phyloP scores from a whole-genome alignment of 2,888 invertebrate species.

The Parnassius orleans region DNA sequence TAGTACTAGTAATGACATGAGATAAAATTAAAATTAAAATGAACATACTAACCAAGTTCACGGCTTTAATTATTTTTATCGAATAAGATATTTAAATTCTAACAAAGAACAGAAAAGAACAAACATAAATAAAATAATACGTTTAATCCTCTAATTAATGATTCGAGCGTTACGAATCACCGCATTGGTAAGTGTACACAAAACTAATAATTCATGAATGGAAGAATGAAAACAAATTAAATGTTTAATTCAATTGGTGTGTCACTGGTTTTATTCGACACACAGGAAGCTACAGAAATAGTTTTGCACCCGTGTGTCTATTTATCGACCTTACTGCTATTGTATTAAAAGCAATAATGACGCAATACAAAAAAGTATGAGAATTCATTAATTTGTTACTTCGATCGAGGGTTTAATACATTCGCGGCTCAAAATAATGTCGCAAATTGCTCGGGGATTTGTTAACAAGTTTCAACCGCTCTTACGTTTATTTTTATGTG shows the following conservation, averaged over 20 bases:
- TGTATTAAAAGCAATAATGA: not conserved
- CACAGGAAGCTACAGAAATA: not conserved
- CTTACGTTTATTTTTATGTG: constrained; percentile 22
- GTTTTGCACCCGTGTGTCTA: not conserved
- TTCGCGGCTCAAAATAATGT: constrained; percentile 23
- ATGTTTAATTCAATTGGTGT: constrained; percentile 62
- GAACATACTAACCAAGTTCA: no score
- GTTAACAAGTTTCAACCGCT: constrained; percentile 23
- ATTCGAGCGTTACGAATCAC: not conserved
- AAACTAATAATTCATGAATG: constrained; percentile 50
- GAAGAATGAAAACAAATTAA: constrained; percentile 75
- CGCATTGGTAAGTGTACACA: constrained; percentile 1
- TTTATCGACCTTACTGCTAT: not conserved
- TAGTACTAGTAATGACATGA: no score
- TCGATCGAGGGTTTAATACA: constrained; percentile 17
- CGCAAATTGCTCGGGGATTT: constrained; percentile 24
- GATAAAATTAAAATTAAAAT: no score
- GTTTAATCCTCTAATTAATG: not conserved
- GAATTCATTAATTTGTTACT: constrained; percentile 4
- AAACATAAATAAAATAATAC: no score
- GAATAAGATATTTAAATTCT: no score
- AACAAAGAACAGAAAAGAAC: no score
- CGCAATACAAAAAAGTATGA: not conserved
- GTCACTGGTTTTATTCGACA: constrained; percentile 13
- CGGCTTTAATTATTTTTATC: no score